These are phyloP conservation scores for Molossus alvarezi DNA, from an alignment of 2,797 vertebrate species.

Conservation along the genomic window DNA sequence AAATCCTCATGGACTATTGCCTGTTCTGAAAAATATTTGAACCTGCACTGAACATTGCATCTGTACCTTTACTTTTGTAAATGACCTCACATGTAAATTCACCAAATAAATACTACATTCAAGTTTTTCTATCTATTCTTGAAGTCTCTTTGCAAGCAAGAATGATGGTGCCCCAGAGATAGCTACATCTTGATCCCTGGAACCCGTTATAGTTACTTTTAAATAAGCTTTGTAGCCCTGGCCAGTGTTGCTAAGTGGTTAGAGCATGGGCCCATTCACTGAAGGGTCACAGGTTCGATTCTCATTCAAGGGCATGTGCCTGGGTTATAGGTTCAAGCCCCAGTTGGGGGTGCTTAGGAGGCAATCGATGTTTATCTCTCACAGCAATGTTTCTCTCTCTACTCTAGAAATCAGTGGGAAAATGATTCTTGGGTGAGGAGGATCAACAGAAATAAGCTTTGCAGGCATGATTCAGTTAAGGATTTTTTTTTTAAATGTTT, in stretches of 20 bases:
- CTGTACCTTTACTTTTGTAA: slow-evolving; percentile 92
- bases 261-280: too few relatives aligned
- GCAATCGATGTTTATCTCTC: too few relatives aligned
- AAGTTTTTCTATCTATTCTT: slow-evolving; percentile 86
- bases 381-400: too few relatives aligned
- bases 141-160: slow-evolving; percentile 60
- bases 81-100: slow-evolving; percentile 91
- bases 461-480: background rate
- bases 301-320: too few relatives aligned
- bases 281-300: too few relatives aligned
- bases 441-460: background rate
- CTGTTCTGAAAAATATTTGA: slow-evolving; percentile 90
- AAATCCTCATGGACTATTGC: slow-evolving; percentile 88
- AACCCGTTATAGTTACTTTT: slow-evolving; percentile 5
- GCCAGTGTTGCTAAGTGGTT: too few relatives aligned
- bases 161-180: background rate
- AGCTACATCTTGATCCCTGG: background rate
- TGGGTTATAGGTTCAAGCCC: too few relatives aligned
- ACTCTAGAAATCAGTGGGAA: too few relatives aligned
- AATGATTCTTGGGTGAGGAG: too few relatives aligned
- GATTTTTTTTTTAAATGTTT: too few relatives aligned
- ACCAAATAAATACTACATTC: slow-evolving; percentile 92
- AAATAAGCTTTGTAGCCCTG: background rate
- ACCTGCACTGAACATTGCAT: slow-evolving; percentile 92
- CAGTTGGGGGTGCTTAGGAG: too few relatives aligned